phyloP scores from a whole-genome alignment of 2,888 invertebrate genomes.

The Philopedon plagiatum region DNA sequence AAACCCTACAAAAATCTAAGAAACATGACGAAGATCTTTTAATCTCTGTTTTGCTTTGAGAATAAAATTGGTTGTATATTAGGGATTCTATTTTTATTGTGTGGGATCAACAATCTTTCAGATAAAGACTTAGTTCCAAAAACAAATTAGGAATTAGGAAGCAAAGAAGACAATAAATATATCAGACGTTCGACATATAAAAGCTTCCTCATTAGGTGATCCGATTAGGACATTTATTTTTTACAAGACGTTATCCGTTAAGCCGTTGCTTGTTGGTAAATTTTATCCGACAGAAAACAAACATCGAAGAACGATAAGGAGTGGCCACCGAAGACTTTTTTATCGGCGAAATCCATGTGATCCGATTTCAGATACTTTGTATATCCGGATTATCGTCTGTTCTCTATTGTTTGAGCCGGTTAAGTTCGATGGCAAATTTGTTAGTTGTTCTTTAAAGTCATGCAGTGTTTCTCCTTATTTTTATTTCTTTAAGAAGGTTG shows the following conservation, averaged over 20 bases:
- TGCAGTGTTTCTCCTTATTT: background rate
- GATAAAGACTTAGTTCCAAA: slow-evolving; percentile 29
- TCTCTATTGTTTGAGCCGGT: slow-evolving; percentile 26
- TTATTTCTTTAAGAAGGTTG: too few species aligned
- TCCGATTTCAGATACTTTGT: slow-evolving; percentile 40
- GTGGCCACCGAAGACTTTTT: slow-evolving; percentile 40
- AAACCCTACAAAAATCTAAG: too few species aligned
- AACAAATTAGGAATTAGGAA: slow-evolving; percentile 38
- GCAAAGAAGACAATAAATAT: slow-evolving; percentile 34
- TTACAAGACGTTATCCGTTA: slow-evolving; percentile 48
- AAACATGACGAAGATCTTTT: too few species aligned
- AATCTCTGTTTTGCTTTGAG: too few species aligned
- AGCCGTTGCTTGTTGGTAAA: slow-evolving; percentile 35
- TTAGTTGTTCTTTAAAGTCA: background rate
- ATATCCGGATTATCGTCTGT: slow-evolving; percentile 42
- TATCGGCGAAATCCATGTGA: slow-evolving; percentile 36
- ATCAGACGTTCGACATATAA: slow-evolving; percentile 36
- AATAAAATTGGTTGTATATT: too few species aligned
- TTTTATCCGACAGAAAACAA: slow-evolving; percentile 48
- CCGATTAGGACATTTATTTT: slow-evolving; percentile 50
- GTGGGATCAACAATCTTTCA: slow-evolving; percentile 3
- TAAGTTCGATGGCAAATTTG: background rate
- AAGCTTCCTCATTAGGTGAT: slow-evolving; percentile 50
- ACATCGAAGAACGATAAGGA: slow-evolving; percentile 43
- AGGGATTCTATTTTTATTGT: background rate